Base-by-base conservation (phyloP, 1,140 invertebrate genomes). In the Ericerus pela region DNA sequence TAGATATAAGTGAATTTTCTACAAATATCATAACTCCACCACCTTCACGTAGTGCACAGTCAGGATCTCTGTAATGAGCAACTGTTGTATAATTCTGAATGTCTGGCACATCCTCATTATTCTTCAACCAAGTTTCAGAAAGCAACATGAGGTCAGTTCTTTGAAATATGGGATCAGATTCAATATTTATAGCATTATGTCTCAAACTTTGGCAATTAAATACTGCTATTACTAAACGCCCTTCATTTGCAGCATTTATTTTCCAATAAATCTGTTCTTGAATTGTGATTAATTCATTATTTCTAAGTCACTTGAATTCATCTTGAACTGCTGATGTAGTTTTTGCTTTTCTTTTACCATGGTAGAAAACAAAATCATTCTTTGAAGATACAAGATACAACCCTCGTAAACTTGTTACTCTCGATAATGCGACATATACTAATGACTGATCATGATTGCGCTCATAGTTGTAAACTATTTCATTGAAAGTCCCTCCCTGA, bases 391-490 rank as follows among this genome's bases (percentile, higher is more conserved):
- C 54, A 16, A 57, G 27, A 26, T 52, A 64, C 24, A 64, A 56
- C 22, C 61, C 61, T 57, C 63, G 24, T n/a, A 64, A 41, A 24
- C 29, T 55, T 12, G 57, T 63, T 2, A 62, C 53, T 31, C 62
- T 31, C n/a, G 60, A 51, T 52, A 64, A 53, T 18, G 62, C 62
- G 18, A 62, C 59, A 38, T 64, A 63, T 18, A 65, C n/a, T 18
- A 64, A 55, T 57, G 54, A 20, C 53, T 61, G 51, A 8, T 54
- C 33, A 33, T 59, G 57, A 2, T 26, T 20, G 16, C 16, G 31
- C 14, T 59, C 20, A 37, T 64, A 65, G 53, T 61, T 38, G 56
- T 65, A 65, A 22, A 63, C 64, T 37, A 64, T 61, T 54, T 52
- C 38, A 56, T 59, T 37, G 47, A 59, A 65, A 33, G 61, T 63